Evolutionary conservation across 2,888 invertebrate species (phyloP).

Genomic region (Andrena marginata): DNA sequence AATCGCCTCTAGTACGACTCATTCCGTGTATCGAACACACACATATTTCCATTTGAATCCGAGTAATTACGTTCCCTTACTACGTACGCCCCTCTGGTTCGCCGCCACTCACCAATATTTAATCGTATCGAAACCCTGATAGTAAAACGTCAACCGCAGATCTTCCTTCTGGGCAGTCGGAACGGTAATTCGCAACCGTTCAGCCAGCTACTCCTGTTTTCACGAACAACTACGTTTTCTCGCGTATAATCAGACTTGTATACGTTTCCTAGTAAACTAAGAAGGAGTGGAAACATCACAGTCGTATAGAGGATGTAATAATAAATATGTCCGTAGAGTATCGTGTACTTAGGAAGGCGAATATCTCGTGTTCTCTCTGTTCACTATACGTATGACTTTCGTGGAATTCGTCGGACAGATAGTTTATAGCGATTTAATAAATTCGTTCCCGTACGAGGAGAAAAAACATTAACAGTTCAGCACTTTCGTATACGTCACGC

Average conservation of each 20-base stretch:
- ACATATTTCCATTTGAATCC: constrained; percentile 26
- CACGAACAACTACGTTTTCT: constrained; percentile 27
- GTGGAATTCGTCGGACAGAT: constrained; percentile 59
- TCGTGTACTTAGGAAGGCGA: constrained; percentile 60
- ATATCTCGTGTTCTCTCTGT: constrained; percentile 36
- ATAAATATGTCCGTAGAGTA: constrained; percentile 59
- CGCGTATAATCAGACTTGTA: constrained; percentile 55
- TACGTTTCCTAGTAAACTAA: constrained; percentile 67
- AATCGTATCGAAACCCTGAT: constrained; percentile 23
- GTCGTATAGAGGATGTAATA: constrained; percentile 72
- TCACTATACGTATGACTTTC: constrained; percentile 58
- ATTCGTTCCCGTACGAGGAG: constrained; percentile 62
- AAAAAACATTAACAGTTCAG: constrained; percentile 60
- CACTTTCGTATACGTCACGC: constrained; percentile 40
- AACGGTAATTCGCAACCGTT: constrained; percentile 30
- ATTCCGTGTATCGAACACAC: constrained; percentile 24
- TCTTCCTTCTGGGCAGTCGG: not conserved
- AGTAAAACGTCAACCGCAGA: constrained; percentile 34
- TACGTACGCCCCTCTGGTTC: constrained; percentile 19
- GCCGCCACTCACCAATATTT: not conserved
- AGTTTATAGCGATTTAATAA: constrained; percentile 58
- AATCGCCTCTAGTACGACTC: constrained; percentile 21
- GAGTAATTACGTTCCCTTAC: constrained; percentile 21
- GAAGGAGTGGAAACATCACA: constrained; percentile 73
- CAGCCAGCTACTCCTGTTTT: constrained; percentile 9